These are phyloP conservation scores for Egretta garzetta DNA, from an alignment of 2,113 vertebrate species.

Conservation along the genomic window DNA sequence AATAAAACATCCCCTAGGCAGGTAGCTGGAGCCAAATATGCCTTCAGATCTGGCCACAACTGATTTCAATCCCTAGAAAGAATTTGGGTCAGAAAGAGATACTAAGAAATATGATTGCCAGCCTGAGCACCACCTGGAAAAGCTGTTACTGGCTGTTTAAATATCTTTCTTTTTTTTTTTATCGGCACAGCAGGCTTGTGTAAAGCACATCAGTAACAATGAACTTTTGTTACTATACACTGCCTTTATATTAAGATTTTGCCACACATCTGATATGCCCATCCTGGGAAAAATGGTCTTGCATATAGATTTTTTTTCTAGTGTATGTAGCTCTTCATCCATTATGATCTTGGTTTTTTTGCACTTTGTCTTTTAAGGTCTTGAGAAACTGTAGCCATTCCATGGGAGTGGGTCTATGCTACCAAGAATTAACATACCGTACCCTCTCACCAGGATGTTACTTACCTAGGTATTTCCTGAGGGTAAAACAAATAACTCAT, in stretches of 20 bases:
- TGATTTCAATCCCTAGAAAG: slow-evolving; percentile 38
- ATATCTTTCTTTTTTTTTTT: not conserved
- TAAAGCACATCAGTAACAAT: not conserved
- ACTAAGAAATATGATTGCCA: not conserved
- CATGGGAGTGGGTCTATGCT: not conserved
- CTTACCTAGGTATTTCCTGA: not conserved
- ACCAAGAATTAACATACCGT: not conserved
- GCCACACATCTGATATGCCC: not conserved
- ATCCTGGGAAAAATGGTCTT: not conserved
- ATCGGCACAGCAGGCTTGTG: not conserved
- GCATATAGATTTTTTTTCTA: not conserved
- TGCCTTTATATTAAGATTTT: not conserved
- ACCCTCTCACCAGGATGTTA: not conserved
- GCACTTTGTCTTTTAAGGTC: not conserved
- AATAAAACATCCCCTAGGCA: slow-evolving; percentile 32
- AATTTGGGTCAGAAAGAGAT: not conserved
- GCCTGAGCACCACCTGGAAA: not conserved
- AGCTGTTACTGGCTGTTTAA: not conserved
- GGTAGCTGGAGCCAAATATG: slow-evolving; percentile 26
- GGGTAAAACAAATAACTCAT: not conserved
- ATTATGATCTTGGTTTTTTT: not conserved
- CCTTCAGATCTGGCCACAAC: not conserved
- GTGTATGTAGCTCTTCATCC: not conserved
- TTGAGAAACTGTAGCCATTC: not conserved
- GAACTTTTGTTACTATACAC: not conserved